Conservation (phyloP, 1,140 invertebrate species). For the Oryctes rhinoceros region DNA sequence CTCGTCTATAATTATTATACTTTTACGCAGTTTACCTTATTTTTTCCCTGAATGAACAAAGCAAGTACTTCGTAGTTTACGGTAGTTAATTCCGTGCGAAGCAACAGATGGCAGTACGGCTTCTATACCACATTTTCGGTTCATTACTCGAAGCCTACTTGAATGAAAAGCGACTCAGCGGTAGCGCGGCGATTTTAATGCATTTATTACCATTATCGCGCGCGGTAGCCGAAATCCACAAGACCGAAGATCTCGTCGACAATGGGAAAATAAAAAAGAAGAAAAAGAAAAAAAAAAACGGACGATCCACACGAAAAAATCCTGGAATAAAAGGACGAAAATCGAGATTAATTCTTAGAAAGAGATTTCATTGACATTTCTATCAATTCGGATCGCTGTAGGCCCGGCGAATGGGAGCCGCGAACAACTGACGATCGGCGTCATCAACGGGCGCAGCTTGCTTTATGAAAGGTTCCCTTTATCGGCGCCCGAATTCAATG, state of each 20-base stretch:
- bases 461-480: neutral
- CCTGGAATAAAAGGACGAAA: neutral
- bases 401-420: neutral
- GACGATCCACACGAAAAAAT: neutral
- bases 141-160: constrained; percentile 7
- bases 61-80: neutral
- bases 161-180: neutral
- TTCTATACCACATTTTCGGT: neutral
- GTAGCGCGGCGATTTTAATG: neutral
- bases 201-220: constrained; percentile 7
- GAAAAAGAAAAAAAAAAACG: neutral
- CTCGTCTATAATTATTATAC: too few species aligned
- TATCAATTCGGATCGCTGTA: constrained; percentile 3
- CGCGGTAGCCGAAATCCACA: constrained; percentile 7
- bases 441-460: constrained; percentile 12
- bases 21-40: too few species aligned
- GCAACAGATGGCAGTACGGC: constrained; percentile 6
- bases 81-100: neutral
- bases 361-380: constrained; percentile 15
- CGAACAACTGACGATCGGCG: constrained; percentile 6
- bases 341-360: constrained; percentile 15
- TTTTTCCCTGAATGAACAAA: neutral
- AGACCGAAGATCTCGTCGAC: neutral
- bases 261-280: neutral
- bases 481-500: neutral